Base-by-base conservation (phyloP, 2,888 invertebrate species). In the Lycocerus yunnanus region DNA sequence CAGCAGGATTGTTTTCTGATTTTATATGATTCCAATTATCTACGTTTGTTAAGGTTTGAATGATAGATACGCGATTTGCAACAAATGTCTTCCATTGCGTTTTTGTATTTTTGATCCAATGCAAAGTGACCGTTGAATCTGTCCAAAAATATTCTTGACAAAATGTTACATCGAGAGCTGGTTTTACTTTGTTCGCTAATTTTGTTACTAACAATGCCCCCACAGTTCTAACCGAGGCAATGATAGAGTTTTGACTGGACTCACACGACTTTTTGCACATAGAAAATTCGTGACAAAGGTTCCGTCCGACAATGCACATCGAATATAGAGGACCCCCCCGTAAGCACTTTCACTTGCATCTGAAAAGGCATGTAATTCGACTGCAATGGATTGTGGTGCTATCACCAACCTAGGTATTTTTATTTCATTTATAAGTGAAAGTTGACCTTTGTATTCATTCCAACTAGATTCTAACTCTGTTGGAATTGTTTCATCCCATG, bases 151-250 rank as follows among this genome's bases (percentile, higher is more conserved):
- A 21, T 6, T 21, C 20, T 6, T 21, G 4, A 1, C 8, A 1
- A 21, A 21, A 5, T 5, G 20, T 21, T 21, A 21, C 4, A 6
- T 18, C 4, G 2, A 21, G 8, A 8, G 6, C 20, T 21, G 20
- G 1, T 21, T 21, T 21, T 21, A 21, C 6, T 21, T 21, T 21
- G 20, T 21, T 21, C 6, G 8, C 20, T 21, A 21, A 21, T 21
- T 21, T 21, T 5, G 73, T 10, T 27, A 73, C 11, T 14, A 77
- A 8, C 11, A 71, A 16, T 0, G 74, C 72, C 10, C 61, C 73
- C 74, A 74, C 10, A 76, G 63, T 61, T 78, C 78, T 15, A 78
- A 43, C 24, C 75, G 21, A 1, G 75, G 77, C 14, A 76, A 66
- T 5, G 69, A 72, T 9, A 69, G 15, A 4, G 5, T 59, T 70